Evolutionary conservation across 2,113 vertebrate species (phyloP).

Genomic region (Stegostoma tigrinum): DNA sequence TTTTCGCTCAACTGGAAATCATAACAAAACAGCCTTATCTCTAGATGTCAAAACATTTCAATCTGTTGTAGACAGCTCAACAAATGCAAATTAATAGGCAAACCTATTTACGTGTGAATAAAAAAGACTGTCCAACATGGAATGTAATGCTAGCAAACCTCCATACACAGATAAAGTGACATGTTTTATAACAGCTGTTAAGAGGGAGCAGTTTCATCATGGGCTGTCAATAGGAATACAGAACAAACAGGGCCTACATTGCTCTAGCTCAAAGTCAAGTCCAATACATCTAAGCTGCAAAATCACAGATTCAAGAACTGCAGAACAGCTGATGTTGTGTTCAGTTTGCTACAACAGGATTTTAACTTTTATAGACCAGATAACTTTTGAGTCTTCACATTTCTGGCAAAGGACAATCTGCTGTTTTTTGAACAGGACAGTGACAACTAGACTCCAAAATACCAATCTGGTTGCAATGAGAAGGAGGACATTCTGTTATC

Average conservation of each 20-base stretch:
- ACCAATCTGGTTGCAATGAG: not conserved
- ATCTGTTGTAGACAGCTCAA: not conserved
- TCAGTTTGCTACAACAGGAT: not conserved
- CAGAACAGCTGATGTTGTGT: not conserved
- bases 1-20: not conserved
- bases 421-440: not conserved
- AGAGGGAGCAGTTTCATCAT: not conserved
- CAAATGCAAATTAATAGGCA: not conserved
- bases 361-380: not conserved
- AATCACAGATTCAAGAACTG: slow-evolving; percentile 56
- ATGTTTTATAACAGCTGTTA: too few relatives aligned
- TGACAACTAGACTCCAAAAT: not conserved
- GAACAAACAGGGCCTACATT: not conserved
- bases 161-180: not conserved
- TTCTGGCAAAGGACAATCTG: not conserved
- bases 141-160: not conserved
- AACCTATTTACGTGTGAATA: not conserved
- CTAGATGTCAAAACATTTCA: not conserved
- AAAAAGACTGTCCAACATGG: not conserved
- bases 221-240: not conserved
- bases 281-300: not conserved
- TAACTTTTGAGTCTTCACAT: not conserved
- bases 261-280: not conserved
- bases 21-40: not conserved
- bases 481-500: not conserved